These are phyloP conservation scores for Triplophysa tibetana DNA, from an alignment of 2,113 vertebrate genomes.

Conservation along the genomic window DNA sequence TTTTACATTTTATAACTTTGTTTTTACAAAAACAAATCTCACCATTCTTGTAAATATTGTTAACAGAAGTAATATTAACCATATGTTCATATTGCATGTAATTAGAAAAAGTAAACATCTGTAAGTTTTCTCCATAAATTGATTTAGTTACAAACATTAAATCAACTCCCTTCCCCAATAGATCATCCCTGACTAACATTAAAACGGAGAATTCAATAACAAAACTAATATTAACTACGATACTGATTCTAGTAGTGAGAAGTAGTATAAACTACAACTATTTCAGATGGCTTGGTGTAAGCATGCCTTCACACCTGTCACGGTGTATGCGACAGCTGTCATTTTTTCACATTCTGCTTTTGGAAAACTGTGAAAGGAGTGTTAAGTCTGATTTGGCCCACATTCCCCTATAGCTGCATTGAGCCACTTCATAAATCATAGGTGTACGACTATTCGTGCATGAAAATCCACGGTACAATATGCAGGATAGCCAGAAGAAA, in stretches of 20 bases:
- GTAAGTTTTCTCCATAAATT: no score
- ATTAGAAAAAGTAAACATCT: no score
- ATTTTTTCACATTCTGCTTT: neutral
- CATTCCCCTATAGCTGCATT: neutral
- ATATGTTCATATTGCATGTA: no score
- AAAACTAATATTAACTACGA: neutral
- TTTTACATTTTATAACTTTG: no score
- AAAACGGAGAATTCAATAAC: no score
- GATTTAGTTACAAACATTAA: no score
- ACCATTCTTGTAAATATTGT: no score
- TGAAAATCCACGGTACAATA: no score
- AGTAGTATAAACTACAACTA: neutral
- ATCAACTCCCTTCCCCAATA: no score
- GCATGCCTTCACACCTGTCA: neutral
- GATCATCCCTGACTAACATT: neutral
- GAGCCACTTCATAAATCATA: constrained; percentile 18
- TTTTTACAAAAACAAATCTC: no score
- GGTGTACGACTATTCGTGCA: no score
- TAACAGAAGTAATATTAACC: no score
- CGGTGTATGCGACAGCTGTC: neutral
- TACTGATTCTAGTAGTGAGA: neutral
- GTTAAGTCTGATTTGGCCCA: neutral
- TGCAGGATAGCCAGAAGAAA: neutral
- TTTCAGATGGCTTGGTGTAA: neutral
- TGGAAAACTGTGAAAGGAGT: neutral